phyloP scores from a whole-genome alignment of 2,113 vertebrate genomes.

The Neolamprologus fasciatus region DNA sequence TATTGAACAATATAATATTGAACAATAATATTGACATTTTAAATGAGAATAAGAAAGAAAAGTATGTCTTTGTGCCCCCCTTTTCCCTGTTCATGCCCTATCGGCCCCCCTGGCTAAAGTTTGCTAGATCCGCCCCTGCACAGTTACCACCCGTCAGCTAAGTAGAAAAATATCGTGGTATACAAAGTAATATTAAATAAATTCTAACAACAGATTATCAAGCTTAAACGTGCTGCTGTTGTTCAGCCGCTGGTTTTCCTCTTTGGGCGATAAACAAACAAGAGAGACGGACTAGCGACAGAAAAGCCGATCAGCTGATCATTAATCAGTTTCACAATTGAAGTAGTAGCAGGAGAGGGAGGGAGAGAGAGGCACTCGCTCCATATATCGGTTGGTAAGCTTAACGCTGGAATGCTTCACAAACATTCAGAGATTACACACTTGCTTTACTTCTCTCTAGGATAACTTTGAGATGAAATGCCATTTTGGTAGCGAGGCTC shows the following conservation, averaged over 20 bases:
- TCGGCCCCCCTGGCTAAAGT: background rate
- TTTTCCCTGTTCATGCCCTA: background rate
- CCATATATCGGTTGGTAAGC: background rate
- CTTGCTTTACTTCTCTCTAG: background rate
- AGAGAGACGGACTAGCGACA: background rate
- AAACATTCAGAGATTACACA: background rate
- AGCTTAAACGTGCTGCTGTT: background rate
- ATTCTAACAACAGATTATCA: background rate
- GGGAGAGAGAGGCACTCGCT: background rate
- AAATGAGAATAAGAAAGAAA: background rate
- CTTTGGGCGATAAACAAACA: rapidly evolving
- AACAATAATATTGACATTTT: too few species aligned
- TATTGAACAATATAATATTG: too few species aligned
- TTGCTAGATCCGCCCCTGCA: background rate
- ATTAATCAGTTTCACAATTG: background rate
- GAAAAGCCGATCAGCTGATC: background rate
- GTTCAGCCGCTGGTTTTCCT: background rate
- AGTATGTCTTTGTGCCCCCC: background rate
- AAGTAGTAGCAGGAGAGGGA: background rate
- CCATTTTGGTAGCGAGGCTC: background rate
- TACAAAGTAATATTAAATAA: background rate
- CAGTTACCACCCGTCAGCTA: background rate
- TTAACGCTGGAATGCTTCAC: background rate
- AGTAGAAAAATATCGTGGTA: rapidly evolving
- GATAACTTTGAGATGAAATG: background rate